Percentiles rank a stretch among this genome's conserved stretches.
Conservation (phyloP, 2,888 invertebrate species). For the Mactromeris polynyma region DNA sequence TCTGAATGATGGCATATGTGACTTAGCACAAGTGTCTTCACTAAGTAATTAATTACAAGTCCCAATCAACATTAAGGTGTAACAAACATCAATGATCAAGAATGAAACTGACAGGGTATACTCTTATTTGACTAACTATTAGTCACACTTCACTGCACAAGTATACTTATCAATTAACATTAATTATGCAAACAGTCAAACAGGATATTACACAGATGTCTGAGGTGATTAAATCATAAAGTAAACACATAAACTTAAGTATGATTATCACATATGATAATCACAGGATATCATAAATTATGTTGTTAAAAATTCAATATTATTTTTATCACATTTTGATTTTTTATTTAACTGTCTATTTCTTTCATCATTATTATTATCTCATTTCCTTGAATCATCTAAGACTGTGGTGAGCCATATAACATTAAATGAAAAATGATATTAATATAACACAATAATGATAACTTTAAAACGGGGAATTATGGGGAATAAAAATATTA, state of each 20-base stretch:
- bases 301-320: neutral
- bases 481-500: neutral
- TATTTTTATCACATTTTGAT: neutral
- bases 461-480: neutral
- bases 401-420: neutral
- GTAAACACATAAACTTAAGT: neutral
- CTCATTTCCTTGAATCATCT: neutral
- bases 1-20: neutral
- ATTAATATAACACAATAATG: neutral
- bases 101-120: neutral
- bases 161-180: neutral
- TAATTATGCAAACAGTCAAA: neutral
- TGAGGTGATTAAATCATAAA: neutral
- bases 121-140: neutral
- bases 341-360: neutral
- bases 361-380: neutral
- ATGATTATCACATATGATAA: neutral
- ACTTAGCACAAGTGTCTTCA: neutral
- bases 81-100: neutral
- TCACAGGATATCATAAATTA: slow-evolving; percentile 5
- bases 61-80: neutral
- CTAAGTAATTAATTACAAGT: neutral
- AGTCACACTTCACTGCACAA: neutral
- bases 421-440: neutral
- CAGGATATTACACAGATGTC: slow-evolving; percentile 1